Base-by-base conservation (phyloP, 2,888 invertebrate genomes). In the Zhuqinia jingwanae region DNA sequence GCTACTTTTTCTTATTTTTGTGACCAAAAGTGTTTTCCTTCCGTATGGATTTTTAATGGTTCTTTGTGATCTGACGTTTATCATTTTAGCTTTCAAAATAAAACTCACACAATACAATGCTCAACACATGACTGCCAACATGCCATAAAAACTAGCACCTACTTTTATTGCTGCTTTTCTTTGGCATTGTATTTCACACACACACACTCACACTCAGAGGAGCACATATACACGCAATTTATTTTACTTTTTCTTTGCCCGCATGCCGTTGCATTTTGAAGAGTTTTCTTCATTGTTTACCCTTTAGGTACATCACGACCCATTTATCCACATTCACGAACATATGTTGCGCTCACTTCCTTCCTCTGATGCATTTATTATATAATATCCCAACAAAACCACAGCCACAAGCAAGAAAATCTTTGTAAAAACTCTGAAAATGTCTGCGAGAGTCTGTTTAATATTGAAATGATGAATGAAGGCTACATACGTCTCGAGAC, bases 1-100 rank as follows among this genome's bases (percentile, higher is more conserved):
- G n/a, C 60, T 5, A 13, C n/a, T 60, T 30, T 20, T 42, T 30
- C 20, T 65, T n/a, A n/a, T n/a, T n/a, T n/a, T n/a, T n/a, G n/a
- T n/a, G n/a, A n/a, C n/a, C 65, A 65, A n/a, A 13, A 50, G 2
- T 8, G 15, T 1, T 20, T 65, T 65, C 30, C 17, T 42, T 65
- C 42, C 42, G 20, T 20, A 42, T 65, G 42, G 65, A 65, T 42
- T 65, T 63, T 65, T 65, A 65, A 65, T 65, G 65, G 36, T 65
- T 20, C 5, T 5, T 42, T 11, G 42, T 65, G 65, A 42, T 65
- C 36, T 30, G 17, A 36, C 65, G 36, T 65, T 65, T 65, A 65
- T 65, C 65, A 17, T 65, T n/a, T n/a, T 42, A 36, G 42, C 42
- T 42, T 11, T 1, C 8, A 36, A 17, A 13, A n/a, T n/a, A n/a